Evolutionary conservation across 2,797 vertebrate genomes (phyloP), one percentile per base, ranked within the genome.

Genomic region (Gila robusta): DNA sequence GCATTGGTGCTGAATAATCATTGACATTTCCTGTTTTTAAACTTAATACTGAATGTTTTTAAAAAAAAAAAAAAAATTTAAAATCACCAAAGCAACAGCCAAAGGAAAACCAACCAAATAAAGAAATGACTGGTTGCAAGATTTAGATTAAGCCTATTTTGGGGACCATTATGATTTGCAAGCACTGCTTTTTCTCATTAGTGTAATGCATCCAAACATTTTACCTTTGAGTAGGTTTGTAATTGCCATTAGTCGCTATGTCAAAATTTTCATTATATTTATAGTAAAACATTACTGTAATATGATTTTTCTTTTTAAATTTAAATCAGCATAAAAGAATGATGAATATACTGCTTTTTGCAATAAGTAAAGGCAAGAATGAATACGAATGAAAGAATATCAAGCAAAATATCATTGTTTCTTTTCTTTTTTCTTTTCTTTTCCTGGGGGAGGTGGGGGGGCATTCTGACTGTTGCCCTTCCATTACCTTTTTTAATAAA

Each of bases 1-100:
- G 81, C 69, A 52, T 35, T 76, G 85, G 87, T 87, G 80, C 89
- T 89, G 86, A 91, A 91, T 87, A 79, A 85, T 84, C 82, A 81
- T 64, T 81, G 56, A 39, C 16, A 6, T 71, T 19, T 72, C 16
- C 52, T 59, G 52, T 35, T 64, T 74, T 73, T 35, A 11, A 32
- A 79, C 66, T 32, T 59, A 41, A 28, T 37, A 83, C 41, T 49
- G 26, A 49, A 74, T 32, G 7, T 21, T 52, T 76, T 17, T 17
- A 5, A 1, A 35, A n/a, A 26, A 5, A 1, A 35, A n/a, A 26
- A n/a, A n/a, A n/a, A n/a, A n/a, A n/a, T n/a, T n/a, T n/a, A n/a
- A n/a, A 83, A 52, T 11, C 14, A 47, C 44, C 21, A 49, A 47
- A 52, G 32, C 44, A 74, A 64, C 21, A 28, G 47, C 28, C 49